Base-by-base conservation (phyloP, 2,797 vertebrate genomes). In the Crenuchus spilurus region DNA sequence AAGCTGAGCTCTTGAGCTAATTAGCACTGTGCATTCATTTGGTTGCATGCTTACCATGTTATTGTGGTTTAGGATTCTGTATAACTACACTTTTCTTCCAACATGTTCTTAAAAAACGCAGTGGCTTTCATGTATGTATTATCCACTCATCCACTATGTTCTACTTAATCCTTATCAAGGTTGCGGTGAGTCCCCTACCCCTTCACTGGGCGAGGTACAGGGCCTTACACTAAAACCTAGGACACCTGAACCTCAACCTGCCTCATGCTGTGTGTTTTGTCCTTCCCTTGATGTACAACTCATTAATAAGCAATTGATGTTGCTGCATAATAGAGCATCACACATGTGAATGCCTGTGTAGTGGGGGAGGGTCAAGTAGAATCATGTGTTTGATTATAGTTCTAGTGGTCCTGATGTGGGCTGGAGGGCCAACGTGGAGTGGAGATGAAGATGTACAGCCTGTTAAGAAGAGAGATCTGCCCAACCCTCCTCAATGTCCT, bases 161-260 rank as follows among this genome's bases (percentile, higher is more conserved):
- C n/a, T n/a, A n/a, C n/a, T n/a, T n/a, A n/a, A n/a, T n/a, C n/a
- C n/a, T n/a, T n/a, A n/a, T n/a, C n/a, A n/a, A n/a, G n/a, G n/a
- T n/a, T n/a, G n/a, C n/a, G n/a, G n/a, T n/a, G n/a, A n/a, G n/a
- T n/a, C n/a, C n/a, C n/a, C n/a, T n/a, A n/a, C n/a, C n/a, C n/a
- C n/a, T n/a, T n/a, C n/a, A n/a, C n/a, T n/a, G n/a, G n/a, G n/a
- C n/a, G n/a, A n/a, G n/a, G n/a, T n/a, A n/a, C n/a, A 94, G 95
- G 95, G 95, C 95, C 96, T 94, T 97, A 95, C 94, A 98, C 95
- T 94, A 95, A 98, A 96, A 97, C 95, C 91, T 89, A 91, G 94
- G 92, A 86, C 82, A 84, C 83, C 85, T 83, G 62, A 20, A 86
- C 84, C 70, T 70, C 66, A 68, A 73, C 75, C 77, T 71, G 30